Conservation (phyloP, 2,113 vertebrate species). For the Oreocharis arfaki region DNA sequence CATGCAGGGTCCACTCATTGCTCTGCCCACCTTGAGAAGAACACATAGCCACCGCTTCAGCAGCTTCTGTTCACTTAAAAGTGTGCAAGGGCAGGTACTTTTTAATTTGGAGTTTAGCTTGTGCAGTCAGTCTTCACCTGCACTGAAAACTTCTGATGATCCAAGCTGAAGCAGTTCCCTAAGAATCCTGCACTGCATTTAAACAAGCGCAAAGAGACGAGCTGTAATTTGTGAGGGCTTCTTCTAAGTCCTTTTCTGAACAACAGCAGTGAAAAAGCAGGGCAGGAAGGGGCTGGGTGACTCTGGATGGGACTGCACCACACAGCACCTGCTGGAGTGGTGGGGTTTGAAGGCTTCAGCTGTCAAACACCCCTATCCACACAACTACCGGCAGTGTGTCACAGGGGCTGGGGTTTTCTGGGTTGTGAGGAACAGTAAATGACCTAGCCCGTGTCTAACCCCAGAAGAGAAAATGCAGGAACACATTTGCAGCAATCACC, state of each 20-base stretch:
- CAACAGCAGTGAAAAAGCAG: not conserved
- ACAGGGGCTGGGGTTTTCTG: not conserved
- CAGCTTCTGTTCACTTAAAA: not conserved
- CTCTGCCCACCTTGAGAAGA: not conserved
- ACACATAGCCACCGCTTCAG: not conserved
- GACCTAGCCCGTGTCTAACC: accelerated
- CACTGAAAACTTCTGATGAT: not conserved
- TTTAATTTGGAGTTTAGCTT: conserved; percentile 5
- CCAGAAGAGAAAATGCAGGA: not conserved
- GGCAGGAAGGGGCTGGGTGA: not conserved
- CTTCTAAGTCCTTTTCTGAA: not conserved
- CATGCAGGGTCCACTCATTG: accelerated
- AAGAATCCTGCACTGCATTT: not conserved
- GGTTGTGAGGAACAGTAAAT: not conserved
- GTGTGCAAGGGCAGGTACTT: not conserved
- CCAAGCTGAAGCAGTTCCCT: not conserved
- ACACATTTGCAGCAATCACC: not conserved
- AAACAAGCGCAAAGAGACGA: not conserved
- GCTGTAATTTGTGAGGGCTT: not conserved
- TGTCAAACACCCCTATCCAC: not conserved
- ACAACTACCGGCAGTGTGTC: accelerated
- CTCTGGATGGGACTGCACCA: not conserved
- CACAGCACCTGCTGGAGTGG: accelerated
- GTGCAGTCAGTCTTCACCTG: not conserved
- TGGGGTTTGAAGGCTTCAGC: not conserved